Evolutionary conservation across 2,113 vertebrate species (phyloP).

Genomic region (Tupaia chinensis): DNA sequence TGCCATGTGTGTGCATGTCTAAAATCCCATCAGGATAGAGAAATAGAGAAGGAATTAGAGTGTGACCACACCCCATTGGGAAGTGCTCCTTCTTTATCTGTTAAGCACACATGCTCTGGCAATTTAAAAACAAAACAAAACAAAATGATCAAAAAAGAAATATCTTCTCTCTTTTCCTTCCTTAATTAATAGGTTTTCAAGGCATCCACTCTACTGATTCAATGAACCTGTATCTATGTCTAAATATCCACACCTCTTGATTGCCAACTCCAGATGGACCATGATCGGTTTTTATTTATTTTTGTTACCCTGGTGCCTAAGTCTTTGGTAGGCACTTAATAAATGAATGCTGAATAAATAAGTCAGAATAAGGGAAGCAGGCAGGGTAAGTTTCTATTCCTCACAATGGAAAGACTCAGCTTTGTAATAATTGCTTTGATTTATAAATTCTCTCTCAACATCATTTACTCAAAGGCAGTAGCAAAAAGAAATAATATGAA

Average conservation of each 20-base stretch:
- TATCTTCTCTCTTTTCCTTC: neutral
- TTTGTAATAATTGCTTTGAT: neutral
- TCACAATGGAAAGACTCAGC: neutral
- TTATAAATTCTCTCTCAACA: slow-evolving; percentile 21
- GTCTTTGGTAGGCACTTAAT: neutral
- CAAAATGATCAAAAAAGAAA: no score
- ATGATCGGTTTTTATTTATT: neutral
- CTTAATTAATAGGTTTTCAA: neutral
- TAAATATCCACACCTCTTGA: neutral
- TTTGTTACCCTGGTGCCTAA: neutral
- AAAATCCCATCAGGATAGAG: no score
- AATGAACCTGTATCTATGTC: neutral
- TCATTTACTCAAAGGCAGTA: slow-evolving; percentile 5
- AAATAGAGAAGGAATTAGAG: no score
- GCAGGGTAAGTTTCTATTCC: neutral
- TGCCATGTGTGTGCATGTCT: no score
- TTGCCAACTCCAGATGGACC: neutral
- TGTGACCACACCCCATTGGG: no score
- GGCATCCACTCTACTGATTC: neutral
- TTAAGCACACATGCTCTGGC: no score
- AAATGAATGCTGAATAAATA: neutral
- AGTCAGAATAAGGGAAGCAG: neutral
- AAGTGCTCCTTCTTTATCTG: no score
- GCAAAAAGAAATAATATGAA: slow-evolving; percentile 32
- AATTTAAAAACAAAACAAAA: no score